phyloP scores from a whole-genome alignment of 1,140 invertebrate species.

The Halesus radiatus region DNA sequence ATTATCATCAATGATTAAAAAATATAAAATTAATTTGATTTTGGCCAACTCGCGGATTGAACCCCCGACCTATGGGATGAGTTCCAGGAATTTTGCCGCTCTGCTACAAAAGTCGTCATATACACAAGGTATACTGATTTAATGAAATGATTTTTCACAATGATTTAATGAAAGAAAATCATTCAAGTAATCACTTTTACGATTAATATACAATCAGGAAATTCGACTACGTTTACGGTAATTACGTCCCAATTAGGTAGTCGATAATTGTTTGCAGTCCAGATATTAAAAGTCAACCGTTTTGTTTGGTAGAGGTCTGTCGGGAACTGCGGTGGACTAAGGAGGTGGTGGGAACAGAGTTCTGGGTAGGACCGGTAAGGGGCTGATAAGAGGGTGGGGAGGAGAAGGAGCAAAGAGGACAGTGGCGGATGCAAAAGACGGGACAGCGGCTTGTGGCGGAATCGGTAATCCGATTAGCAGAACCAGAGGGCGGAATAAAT shows the following conservation, averaged over 20 bases:
- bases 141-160: too few species aligned
- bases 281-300: slow-evolving; percentile 24
- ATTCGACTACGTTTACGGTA: background rate
- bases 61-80: too few species aligned
- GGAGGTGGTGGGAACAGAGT: background rate
- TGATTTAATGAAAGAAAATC: too few species aligned
- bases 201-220: too few species aligned
- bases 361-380: background rate
- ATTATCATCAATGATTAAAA: too few species aligned
- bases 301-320: background rate
- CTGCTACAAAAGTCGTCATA: too few species aligned
- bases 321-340: background rate
- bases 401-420: background rate
- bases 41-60: too few species aligned
- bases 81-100: too few species aligned
- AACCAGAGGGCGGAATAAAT: slow-evolving; percentile 31
- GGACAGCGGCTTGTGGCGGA: slow-evolving; percentile 2
- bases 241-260: slow-evolving; percentile 12
- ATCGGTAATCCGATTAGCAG: slow-evolving; percentile 26
- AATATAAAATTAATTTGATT: too few species aligned
- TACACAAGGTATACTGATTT: too few species aligned
- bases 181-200: too few species aligned
- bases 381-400: background rate
- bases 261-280: slow-evolving; percentile 20
- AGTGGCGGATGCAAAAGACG: slow-evolving; percentile 6